Conservation (phyloP, 2,797 vertebrate species). For the Furcifer pardalis region DNA sequence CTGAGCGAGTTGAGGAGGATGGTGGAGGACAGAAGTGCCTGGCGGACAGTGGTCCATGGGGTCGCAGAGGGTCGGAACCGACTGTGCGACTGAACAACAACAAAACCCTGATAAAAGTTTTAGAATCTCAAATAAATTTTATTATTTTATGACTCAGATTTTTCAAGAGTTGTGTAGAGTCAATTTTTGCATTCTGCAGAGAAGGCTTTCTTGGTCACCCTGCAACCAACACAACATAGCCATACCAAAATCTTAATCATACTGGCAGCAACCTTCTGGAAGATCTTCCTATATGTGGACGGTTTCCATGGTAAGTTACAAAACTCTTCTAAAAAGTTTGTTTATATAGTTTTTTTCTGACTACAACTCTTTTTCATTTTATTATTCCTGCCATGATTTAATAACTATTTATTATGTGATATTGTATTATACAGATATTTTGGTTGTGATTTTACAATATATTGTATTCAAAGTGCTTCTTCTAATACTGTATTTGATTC, state of each 20-base stretch:
- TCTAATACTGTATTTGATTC: no score
- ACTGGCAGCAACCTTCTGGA: background rate
- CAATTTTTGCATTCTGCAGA: background rate
- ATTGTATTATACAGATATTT: background rate
- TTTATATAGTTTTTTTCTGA: background rate
- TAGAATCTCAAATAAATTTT: background rate
- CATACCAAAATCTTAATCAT: background rate
- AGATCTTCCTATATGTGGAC: background rate
- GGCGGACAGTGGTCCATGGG: no score
- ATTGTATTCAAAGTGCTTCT: no score
- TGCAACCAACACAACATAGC: background rate
- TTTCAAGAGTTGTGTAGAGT: background rate
- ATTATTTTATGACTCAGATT: background rate
- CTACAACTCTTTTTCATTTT: background rate
- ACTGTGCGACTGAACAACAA: no score
- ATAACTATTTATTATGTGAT: background rate
- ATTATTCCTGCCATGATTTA: background rate
- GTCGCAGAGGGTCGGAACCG: no score
- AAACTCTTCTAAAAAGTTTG: background rate
- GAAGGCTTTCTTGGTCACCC: background rate
- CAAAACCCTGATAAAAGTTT: background rate
- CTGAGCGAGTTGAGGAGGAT: no score
- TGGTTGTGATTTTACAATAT: background rate
- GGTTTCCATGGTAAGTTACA: background rate
- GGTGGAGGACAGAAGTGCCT: no score